Evolutionary conservation across 2,113 vertebrate genomes (phyloP), one percentile per base, ranked within the genome.

Genomic region (Vanacampus margaritifer): DNA sequence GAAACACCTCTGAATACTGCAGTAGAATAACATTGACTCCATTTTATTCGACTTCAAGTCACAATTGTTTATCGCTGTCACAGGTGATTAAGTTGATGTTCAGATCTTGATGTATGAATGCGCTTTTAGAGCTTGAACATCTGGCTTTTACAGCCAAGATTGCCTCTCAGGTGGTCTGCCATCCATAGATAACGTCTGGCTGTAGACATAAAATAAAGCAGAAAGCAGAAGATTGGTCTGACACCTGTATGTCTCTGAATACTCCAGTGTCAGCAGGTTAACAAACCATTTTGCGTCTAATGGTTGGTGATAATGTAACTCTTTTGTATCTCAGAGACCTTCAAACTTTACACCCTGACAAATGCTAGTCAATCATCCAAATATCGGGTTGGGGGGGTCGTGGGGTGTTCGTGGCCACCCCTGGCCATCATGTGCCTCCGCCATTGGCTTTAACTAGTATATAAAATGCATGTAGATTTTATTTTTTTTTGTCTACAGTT

Each of bases 211-310:
- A 78, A 74, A 68, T 62, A 50, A 54, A 5, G 71, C 70, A 70
- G 69, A 65, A 68, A 72, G 72, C 72, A 69, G 68, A 65, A 73
- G 71, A 80, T 50, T 78, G 46, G 57, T 67, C 70, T 74, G 82
- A 80, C 82, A 82, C 37, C 85, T 71, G 71, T 77, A 78, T 87
- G 83, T 79, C 80, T 62, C 43, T 65, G 73, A 79, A 77, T 62
- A 73, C 58, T 73, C 73, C 46, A 43, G 65, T 53, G 28, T 59
- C 69, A 70, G 69, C 60, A 71, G 65, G 80, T 75, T 71, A 78
- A 76, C 72, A 68, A 50, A 17, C 53, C 24, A 45, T 69, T 68
- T 23, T 68, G 67, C 43, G 58, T 67, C 70, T 71, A 54, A 50
- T 43, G 64, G 19, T 39, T 51, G 58, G 45, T 59, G 51, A 37